phyloP scores from a whole-genome alignment of 2,797 vertebrate species.

The Dendrocincla tyrannina region DNA sequence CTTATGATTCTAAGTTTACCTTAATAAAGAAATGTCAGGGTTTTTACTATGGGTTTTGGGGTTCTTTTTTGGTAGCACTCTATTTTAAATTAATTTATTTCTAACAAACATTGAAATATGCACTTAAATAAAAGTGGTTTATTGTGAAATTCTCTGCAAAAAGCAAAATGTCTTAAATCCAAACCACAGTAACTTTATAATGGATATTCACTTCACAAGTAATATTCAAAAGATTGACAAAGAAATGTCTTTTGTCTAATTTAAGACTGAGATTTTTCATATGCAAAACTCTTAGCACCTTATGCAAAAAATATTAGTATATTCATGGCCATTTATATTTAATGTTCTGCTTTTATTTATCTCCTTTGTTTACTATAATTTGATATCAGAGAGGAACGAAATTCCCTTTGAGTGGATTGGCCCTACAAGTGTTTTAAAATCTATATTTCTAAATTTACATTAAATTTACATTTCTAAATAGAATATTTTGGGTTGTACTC shows the following conservation, averaged over 20 bases:
- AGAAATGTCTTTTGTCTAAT: not conserved
- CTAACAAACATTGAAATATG: not conserved
- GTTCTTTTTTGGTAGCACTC: not conserved
- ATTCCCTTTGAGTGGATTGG: not conserved
- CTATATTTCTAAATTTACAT: too few relatives aligned
- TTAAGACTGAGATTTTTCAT: not conserved
- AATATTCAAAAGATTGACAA: not conserved
- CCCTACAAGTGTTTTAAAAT: not conserved
- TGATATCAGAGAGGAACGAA: not conserved
- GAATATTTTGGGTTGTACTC: not conserved
- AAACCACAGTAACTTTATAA: not conserved
- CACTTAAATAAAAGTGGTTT: not conserved
- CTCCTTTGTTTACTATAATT: not conserved
- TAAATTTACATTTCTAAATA: not conserved
- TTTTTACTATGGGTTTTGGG: accelerated
- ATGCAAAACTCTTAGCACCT: not conserved
- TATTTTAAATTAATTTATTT: not conserved
- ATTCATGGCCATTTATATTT: not conserved
- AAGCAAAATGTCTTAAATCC: not conserved
- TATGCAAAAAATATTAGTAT: not conserved
- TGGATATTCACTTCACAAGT: not conserved
- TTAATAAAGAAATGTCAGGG: not conserved
- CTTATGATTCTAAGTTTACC: not conserved
- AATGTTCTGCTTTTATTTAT: not conserved
- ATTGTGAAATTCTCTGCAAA: not conserved